phyloP scores from a whole-genome alignment of 2,113 vertebrate genomes.

The Tautogolabrus adspersus region DNA sequence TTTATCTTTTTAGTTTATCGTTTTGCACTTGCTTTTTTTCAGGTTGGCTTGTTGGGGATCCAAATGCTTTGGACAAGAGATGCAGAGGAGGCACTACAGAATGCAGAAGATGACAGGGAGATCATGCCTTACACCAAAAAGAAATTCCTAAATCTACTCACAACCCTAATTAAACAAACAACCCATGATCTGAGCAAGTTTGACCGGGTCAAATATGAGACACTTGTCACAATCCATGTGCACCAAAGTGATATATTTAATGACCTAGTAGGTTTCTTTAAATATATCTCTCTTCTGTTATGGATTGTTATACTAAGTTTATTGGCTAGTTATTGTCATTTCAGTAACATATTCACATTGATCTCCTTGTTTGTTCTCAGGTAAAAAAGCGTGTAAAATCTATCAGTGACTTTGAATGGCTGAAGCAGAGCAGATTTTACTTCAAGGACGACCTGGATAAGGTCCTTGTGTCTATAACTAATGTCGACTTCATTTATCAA shows the following conservation, averaged over 20 bases:
- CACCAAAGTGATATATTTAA: slow-evolving; percentile 93
- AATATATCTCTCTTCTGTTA: slow-evolving; percentile 1
- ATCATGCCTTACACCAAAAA: slow-evolving; percentile 86
- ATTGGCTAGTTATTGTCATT: not conserved
- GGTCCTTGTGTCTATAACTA: slow-evolving; percentile 88
- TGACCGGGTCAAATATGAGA: slow-evolving; percentile 91
- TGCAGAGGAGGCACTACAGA: slow-evolving; percentile 86
- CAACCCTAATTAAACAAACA: slow-evolving; percentile 87
- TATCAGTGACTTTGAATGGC: slow-evolving; percentile 89
- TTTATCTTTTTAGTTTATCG: too few relatives aligned
- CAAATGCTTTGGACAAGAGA: slow-evolving; percentile 92
- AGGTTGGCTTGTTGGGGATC: slow-evolving; percentile 91
- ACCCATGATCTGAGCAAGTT: slow-evolving; percentile 86
- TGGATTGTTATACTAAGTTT: not conserved
- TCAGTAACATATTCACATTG: not conserved
- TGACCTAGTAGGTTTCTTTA: slow-evolving; percentile 84
- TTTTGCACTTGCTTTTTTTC: slow-evolving; percentile 14
- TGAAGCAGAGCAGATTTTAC: slow-evolving; percentile 92
- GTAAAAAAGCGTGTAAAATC: slow-evolving; percentile 89
- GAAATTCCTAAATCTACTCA: slow-evolving; percentile 88
- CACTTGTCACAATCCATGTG: slow-evolving; percentile 91
- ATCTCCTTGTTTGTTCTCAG: slow-evolving; percentile 68
- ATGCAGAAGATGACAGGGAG: slow-evolving; percentile 86
- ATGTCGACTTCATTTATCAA: slow-evolving; percentile 91
- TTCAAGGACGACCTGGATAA: slow-evolving; percentile 87